These are phyloP conservation scores for Sebastes itinus DNA, from an alignment of 2,797 vertebrate species.

Conservation along the genomic window DNA sequence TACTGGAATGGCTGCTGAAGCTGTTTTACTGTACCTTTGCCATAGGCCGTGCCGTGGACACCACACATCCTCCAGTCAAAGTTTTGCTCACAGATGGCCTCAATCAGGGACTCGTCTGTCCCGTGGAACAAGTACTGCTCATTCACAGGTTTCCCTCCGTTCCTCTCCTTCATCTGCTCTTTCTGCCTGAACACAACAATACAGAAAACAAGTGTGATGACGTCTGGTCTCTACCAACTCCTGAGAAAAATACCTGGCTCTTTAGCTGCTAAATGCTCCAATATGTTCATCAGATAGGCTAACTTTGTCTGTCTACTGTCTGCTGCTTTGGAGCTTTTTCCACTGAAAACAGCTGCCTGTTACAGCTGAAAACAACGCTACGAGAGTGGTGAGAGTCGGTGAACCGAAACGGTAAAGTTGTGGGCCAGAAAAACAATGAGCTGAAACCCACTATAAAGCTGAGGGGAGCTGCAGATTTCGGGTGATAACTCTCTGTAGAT, in stretches of 20 bases:
- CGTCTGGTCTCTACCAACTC: neutral
- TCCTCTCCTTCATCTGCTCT: constrained; percentile 80
- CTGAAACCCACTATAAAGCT: neutral
- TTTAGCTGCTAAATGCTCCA: neutral
- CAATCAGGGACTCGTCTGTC: constrained; percentile 69
- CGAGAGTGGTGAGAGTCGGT: neutral
- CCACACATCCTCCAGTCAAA: constrained; percentile 88
- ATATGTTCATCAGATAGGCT: neutral
- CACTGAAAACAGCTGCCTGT: neutral
- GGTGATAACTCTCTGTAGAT: neutral
- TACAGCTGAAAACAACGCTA: accelerated
- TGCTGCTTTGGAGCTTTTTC: neutral
- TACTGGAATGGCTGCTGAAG: neutral
- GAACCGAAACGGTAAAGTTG: neutral
- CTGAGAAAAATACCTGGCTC: neutral
- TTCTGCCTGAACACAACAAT: constrained; percentile 78
- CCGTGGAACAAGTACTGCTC: constrained; percentile 84
- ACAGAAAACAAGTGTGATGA: neutral
- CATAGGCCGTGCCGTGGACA: constrained; percentile 77
- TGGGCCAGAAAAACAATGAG: neutral
- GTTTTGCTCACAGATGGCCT: constrained; percentile 86
- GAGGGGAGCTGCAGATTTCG: neutral
- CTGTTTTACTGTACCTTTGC: constrained; percentile 77
- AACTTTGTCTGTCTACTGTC: neutral
- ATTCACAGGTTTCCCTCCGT: constrained; percentile 58